Evolutionary conservation across 2,888 invertebrate species (phyloP), one percentile per base, ranked within the genome.

Genomic region (Dexiosoma caninum): DNA sequence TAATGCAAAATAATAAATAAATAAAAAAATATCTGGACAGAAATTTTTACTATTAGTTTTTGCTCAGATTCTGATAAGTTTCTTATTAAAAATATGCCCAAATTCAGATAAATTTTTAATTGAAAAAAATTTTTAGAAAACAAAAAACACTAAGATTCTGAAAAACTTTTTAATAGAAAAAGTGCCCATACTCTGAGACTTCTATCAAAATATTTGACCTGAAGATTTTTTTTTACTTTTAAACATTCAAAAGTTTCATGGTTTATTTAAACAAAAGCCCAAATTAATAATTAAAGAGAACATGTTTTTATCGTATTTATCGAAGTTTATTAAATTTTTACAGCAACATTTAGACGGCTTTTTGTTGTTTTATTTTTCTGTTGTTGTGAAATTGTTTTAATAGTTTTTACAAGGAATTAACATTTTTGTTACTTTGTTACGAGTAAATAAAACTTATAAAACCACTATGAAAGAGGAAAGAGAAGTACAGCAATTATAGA

Each of bases 291-390:
- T 30, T 44, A 60, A 44, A 46, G 32, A 35, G 32, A 51, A 62
- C 32, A 72, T 32, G 12, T 23, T 72, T 32, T 60, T 35, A 57
- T 32, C 21, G 49, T 55, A 14, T 37, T 46, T 57, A 70, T 57
- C 57, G 57, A 57, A 35, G 46, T 57, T 57, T 70, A 70, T 27
- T 46, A 70, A 55, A 69, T 37, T 27, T 67, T 69, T 16, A 44
- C 9, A 30, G n/a, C n/a, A n/a, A n/a, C n/a, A n/a, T n/a, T n/a
- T n/a, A n/a, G n/a, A n/a, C 19, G 21, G 30, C 16, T 9, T 14
- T 19, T 42, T 67, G 1, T n/a, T 67, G 42, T 4, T 55, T n/a
- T n/a, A n/a, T n/a, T n/a, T n/a, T n/a, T n/a, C n/a, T n/a, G n/a
- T 57, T 44, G 35, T 37, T 67, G 53, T 40, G 19, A 16, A 27